A percentile compares a stretch with the other conserved stretches of the same genome.
Conservation (phyloP, 2,113 vertebrate genomes). For the Ciconia boyciana region DNA sequence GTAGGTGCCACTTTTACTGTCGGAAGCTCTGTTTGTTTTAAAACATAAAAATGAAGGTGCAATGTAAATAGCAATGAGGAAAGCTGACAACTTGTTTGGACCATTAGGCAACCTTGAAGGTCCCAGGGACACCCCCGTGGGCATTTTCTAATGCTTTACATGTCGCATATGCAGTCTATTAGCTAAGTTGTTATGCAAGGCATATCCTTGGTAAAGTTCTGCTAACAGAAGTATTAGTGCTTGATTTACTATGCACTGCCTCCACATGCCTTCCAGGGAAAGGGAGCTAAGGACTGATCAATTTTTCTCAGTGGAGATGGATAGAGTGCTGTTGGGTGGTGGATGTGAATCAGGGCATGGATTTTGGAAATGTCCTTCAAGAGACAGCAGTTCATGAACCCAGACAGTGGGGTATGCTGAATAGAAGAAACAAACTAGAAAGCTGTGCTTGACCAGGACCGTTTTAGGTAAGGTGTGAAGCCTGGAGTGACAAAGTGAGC, state of each 20-base stretch:
- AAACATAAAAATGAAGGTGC: not conserved
- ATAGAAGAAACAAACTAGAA: not conserved
- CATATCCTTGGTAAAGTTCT: not conserved
- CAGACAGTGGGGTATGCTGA: not conserved
- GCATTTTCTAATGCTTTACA: not conserved
- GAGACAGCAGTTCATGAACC: not conserved
- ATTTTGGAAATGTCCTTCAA: not conserved
- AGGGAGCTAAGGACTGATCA: not conserved
- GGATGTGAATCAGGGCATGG: not conserved
- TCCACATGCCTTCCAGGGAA: not conserved
- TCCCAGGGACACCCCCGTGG: not conserved
- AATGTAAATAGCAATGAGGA: not conserved
- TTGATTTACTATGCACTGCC: not conserved
- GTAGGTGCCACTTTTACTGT: not conserved
- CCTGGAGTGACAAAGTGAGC: not conserved
- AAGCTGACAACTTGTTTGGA: not conserved
- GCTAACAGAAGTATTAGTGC: not conserved
- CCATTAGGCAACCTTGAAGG: not conserved
- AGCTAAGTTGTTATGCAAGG: not conserved
- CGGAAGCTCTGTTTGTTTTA: not conserved
- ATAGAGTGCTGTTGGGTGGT: not conserved
- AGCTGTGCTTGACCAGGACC: not conserved
- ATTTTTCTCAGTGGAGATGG: not conserved
- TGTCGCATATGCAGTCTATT: not conserved
- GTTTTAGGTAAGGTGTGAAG: not conserved